Evolutionary conservation across 1,140 invertebrate genomes (phyloP).

Genomic region (Drosophila suzukii): DNA sequence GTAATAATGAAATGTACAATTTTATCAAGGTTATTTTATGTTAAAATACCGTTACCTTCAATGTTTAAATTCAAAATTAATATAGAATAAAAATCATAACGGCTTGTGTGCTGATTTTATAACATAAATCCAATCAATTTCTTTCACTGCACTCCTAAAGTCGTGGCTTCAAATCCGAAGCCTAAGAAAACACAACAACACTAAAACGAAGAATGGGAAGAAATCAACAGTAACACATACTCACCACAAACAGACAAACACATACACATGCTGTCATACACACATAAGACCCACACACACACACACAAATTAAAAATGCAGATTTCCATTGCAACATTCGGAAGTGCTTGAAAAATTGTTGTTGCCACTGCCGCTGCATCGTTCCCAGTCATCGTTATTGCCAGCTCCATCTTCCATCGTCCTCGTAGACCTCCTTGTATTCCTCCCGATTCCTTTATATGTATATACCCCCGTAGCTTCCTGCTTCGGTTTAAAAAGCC

Average conservation of each 20-base stretch:
- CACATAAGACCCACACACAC: conserved; percentile 13
- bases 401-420: conserved; percentile 18
- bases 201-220: conserved; percentile 45
- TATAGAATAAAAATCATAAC: not conserved
- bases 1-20: too few species aligned
- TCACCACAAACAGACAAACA: conserved; percentile 22
- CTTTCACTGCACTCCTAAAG: conserved; percentile 9
- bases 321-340: conserved; percentile 78
- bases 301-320: conserved; percentile 72
- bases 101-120: too few species aligned
- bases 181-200: conserved; percentile 40
- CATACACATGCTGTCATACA: conserved; percentile 17
- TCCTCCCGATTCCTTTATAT: not conserved
- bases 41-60: too few species aligned
- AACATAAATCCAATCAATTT: not conserved
- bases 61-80: too few species aligned
- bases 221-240: conserved; percentile 53
- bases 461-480: conserved; percentile 20
- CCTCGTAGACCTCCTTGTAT: too few species aligned
- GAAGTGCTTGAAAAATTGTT: conserved; percentile 75
- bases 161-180: conserved; percentile 34
- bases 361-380: conserved; percentile 38
- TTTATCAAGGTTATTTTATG: too few species aligned
- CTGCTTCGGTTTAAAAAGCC: conserved; percentile 43
- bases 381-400: conserved; percentile 59